These are phyloP conservation scores for Saccostrea cuccullata DNA, from an alignment of 1,140 invertebrate species.

Conservation along the genomic window DNA sequence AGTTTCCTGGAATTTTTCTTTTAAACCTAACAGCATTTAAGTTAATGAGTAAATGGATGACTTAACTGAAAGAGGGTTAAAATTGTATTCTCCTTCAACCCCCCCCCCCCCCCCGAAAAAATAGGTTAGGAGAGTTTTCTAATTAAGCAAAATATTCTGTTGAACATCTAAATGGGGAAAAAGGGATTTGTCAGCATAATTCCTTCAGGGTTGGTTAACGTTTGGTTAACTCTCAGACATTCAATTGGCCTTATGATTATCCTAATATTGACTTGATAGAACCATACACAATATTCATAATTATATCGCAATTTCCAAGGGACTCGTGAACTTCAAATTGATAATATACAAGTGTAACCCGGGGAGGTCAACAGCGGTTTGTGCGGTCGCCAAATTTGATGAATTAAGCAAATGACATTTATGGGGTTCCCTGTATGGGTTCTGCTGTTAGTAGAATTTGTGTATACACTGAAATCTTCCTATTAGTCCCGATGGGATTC, in stretches of 20 bases:
- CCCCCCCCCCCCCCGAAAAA: too few relatives aligned
- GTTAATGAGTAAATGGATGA: too few relatives aligned
- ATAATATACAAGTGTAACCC: constrained; percentile 29
- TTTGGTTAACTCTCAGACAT: constrained; percentile 2
- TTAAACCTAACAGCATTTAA: too few relatives aligned
- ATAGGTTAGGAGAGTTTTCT: too few relatives aligned
- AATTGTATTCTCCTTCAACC: too few relatives aligned
- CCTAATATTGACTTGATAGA: constrained; percentile 16
- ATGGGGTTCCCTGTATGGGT: neutral
- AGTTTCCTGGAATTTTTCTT: too few relatives aligned
- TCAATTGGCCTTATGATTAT: neutral
- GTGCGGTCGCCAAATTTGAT: constrained; percentile 14
- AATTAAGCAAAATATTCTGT: too few relatives aligned
- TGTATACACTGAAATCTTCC: neutral
- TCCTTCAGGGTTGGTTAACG: neutral
- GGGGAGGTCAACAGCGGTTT: neutral
- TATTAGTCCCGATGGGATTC: neutral
- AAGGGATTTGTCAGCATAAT: neutral
- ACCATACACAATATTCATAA: constrained; percentile 21
- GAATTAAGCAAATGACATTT: constrained; percentile 34
- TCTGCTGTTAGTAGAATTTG: neutral
- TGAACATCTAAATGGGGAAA: neutral
- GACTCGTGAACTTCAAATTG: neutral
- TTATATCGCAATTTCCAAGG: constrained; percentile 21
- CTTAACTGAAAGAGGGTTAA: too few relatives aligned